phyloP scores from a whole-genome alignment of 1,140 invertebrate genomes.

The Pollicipes pollicipes region DNA sequence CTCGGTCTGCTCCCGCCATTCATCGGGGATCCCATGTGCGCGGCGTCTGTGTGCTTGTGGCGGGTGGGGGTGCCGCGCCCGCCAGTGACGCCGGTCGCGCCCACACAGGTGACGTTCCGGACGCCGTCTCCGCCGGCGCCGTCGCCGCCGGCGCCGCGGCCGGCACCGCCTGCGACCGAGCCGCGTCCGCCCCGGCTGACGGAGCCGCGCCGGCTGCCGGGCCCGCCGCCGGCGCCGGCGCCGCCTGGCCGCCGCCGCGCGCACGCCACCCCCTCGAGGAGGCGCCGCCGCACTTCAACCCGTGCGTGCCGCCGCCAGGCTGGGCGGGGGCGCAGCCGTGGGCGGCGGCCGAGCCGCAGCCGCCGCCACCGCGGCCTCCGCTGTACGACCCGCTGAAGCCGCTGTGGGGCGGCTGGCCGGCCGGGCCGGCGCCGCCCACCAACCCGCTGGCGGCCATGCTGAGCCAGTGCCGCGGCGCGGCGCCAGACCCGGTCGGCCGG shows the following conservation, averaged over 20 bases:
- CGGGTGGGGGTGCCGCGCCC: no score
- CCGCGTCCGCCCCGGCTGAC: no score
- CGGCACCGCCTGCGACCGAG: conserved; percentile 31
- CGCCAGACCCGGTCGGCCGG: neutral
- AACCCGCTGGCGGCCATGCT: neutral
- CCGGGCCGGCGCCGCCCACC: no score
- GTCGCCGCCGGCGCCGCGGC: conserved; percentile 52
- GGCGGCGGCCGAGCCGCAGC: neutral
- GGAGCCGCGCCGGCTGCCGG: no score
- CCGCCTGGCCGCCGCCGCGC: neutral
- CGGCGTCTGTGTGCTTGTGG: no score
- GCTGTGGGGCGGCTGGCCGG: neutral
- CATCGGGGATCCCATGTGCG: no score
- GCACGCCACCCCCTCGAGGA: neutral
- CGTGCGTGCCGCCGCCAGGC: neutral
- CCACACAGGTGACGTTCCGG: neutral
- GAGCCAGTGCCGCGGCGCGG: neutral
- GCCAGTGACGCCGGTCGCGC: no score
- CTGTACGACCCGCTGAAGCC: neutral
- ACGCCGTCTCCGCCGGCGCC: conserved; percentile 44
- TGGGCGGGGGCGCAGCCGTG: neutral
- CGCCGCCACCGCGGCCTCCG: no score
- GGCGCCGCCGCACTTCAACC: neutral
- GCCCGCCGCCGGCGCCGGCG: no score
- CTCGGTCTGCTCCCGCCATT: no score